Conservation (phyloP, 2,113 vertebrate genomes). For the Osmerus mordax region DNA sequence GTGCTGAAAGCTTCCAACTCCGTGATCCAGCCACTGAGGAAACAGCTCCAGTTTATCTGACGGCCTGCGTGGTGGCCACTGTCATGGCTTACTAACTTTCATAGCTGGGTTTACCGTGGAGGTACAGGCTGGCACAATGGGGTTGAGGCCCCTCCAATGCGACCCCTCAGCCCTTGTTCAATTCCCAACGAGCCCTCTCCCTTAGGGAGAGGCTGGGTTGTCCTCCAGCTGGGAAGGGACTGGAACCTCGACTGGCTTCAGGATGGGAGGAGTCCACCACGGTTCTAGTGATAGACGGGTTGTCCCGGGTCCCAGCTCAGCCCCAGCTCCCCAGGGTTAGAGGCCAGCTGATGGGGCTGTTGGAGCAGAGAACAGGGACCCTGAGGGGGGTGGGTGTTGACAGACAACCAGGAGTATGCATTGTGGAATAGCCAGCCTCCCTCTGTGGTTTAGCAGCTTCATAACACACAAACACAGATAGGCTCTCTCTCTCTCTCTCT, state of each 20-base stretch:
- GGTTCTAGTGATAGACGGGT: not conserved
- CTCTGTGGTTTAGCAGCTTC: slow-evolving; percentile 25
- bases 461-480: slow-evolving; percentile 20
- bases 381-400: slow-evolving; percentile 28
- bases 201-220: not conserved
- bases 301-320: not conserved
- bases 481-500: not conserved
- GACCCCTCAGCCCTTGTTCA: not conserved
- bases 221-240: not conserved
- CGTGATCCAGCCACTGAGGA: slow-evolving; percentile 19
- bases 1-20: slow-evolving; percentile 17
- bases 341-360: slow-evolving; percentile 22
- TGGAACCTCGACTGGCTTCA: not conserved
- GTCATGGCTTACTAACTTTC: slow-evolving; percentile 28
- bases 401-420: slow-evolving; percentile 38
- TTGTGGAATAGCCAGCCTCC: slow-evolving; percentile 25
- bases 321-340: slow-evolving; percentile 10
- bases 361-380: slow-evolving; percentile 5
- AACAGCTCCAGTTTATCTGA: slow-evolving; percentile 9
- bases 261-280: not conserved
- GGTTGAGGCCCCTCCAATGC: not conserved
- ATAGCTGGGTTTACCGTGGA: slow-evolving; percentile 16
- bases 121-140: slow-evolving; percentile 6
- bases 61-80: slow-evolving; percentile 2
- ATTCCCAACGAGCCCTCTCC: not conserved